Evolutionary conservation across 2,113 vertebrate species (phyloP), one percentile per base, ranked within the genome.

Genomic region (Forbesichthys agassizii): DNA sequence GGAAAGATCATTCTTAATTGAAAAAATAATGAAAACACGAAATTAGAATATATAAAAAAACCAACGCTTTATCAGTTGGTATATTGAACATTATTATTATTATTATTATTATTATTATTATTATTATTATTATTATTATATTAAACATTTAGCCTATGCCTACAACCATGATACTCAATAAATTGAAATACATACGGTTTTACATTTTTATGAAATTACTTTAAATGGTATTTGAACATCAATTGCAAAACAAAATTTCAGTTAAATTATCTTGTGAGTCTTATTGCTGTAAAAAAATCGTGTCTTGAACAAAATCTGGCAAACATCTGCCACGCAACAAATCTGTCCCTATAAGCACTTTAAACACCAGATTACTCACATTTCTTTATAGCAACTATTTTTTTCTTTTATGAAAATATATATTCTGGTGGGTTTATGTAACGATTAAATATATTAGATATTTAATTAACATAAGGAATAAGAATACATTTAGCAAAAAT

Each of bases 311-410:
- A 74, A 83, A 81, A 27, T 70, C 79, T 82, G 60, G 80, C 57
- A 65, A 82, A 83, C 81, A 81, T 87, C 83, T 80, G 84, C 60
- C 57, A 61, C 52, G 0, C 55, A 63, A 65, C 62, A 14, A 64
- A 42, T 42, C 36, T 42, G 36, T 42, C 36, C 36, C 33, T 16
- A 61, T 13, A 9, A 62, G 67, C 18, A 13, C 27, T 27, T 14
- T 57, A 11, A 76, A 9, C 77, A 64, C 73, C 79, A 36, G 56
- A 68, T 86, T 86, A 86, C 87, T 84, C 76, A 88, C 63, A 88
- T 89, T 76, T 67, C 12, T 33, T 33, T 18, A 59, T 54, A 42
- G 36, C 5, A 42, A 42, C 4, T 42, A 0, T 42, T 27, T 27
- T 27, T 42, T 42, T 42, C 4, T 8, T 42, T 5, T 7, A 42